Conservation (phyloP, 2,888 invertebrate genomes). For the Saturnia pavonia region DNA sequence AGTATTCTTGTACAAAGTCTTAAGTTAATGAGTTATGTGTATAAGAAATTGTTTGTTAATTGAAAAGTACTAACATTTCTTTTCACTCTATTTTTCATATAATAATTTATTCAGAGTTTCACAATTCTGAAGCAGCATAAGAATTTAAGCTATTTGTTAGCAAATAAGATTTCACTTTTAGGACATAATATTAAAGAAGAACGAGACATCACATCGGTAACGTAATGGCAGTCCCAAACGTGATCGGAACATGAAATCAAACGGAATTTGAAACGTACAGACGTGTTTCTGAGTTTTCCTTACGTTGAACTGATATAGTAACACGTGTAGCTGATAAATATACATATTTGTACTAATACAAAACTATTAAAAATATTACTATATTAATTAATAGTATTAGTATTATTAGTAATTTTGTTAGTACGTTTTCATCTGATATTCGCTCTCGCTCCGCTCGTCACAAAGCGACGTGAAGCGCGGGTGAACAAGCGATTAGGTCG, state of each 20-base stretch:
- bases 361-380: too few relatives aligned
- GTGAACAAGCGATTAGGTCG: not conserved
- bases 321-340: not conserved
- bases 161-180: conserved; percentile 1
- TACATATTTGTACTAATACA: not conserved
- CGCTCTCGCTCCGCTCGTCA: not conserved
- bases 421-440: not conserved
- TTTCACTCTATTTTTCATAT: not conserved
- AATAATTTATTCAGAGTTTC: not conserved
- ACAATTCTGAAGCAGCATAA: not conserved
- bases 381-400: not conserved
- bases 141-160: not conserved
- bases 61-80: not conserved
- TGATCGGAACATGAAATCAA: not conserved
- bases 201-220: not conserved
- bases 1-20: too few relatives aligned
- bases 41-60: too few relatives aligned
- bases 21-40: too few relatives aligned
- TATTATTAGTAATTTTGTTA: not conserved
- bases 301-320: not conserved
- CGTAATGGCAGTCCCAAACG: not conserved
- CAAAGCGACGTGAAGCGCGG: not conserved
- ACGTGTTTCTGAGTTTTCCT: not conserved
- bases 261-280: not conserved
- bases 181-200: not conserved